Base-by-base conservation (phyloP, 1,140 invertebrate species). In the Oncopeltus fasciatus region DNA sequence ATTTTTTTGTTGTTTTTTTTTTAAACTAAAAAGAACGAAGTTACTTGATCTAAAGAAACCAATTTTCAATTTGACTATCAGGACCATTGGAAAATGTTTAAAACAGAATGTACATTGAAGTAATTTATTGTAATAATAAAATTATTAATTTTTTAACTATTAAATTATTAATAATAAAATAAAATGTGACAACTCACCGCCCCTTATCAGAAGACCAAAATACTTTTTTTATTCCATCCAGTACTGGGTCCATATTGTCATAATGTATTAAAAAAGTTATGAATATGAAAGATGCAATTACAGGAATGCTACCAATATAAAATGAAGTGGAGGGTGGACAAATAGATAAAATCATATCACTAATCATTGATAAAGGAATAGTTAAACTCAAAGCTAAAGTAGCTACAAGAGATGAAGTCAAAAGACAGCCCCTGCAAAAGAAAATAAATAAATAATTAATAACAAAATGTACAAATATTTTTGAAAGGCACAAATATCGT, bases 351-450 rank as follows among this genome's bases (percentile, higher is more conserved):
- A 88, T 69, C 31, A 88, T 79, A 76, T 93, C 89, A 53, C 86
- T 84, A 61, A 90, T 72, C 81, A 92, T 88, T 18, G 87, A 85
- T 72, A 93, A 78, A 27, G 91, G 90, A 73, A 92, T 89, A 60
- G 86, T 88, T 63, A 93, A 75, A 70, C 86, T 87, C 53, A 91
- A 80, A 28, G 88, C 82, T 63, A 92, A 72, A 5, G 89, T 92
- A 51, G 86, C 90, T 68, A 92, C 85, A 12, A 93, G 73, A 24
- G 90, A 91, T 29, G 90, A 92, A 18, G 91, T 92, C 65, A 92
- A 73, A 73, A 93, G 91, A 74, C 89, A 92, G 27, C 88, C 89
- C 88, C 88, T 92, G 67, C 21, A 67, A 63, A 43, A 64, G 64
- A 26, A 65, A 67, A 38, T n/a, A n/a, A n/a, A n/a, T n/a, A n/a